A percentile compares a stretch with the other conserved stretches of the same genome.
These are phyloP conservation scores for Euclidia mi DNA, from an alignment of 2,888 invertebrate species.

Conservation along the genomic window DNA sequence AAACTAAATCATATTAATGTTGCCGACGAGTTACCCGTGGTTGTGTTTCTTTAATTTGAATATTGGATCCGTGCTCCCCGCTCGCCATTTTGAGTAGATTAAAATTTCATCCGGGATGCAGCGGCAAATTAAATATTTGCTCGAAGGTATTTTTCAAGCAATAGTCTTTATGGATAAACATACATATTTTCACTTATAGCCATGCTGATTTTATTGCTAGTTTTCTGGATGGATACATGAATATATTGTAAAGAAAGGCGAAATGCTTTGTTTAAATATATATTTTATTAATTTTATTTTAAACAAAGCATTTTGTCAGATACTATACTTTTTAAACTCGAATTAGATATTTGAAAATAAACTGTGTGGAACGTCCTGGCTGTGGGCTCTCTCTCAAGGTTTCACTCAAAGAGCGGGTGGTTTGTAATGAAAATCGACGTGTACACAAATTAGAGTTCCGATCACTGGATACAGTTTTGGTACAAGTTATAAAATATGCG, in stretches of 20 bases:
- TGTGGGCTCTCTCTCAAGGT: no score
- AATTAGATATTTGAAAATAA: conserved; percentile 65
- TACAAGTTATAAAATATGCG: conserved; percentile 36
- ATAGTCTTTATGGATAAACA: conserved; percentile 45
- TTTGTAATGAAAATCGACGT: conserved; percentile 81
- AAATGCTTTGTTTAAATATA: no score
- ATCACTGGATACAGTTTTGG: conserved; percentile 53
- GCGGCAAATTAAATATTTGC: conserved; percentile 59
- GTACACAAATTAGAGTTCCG: conserved; percentile 74
- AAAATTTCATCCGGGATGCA: conserved; percentile 64
- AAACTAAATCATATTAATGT: conserved; percentile 76
- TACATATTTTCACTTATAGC: conserved; percentile 36
- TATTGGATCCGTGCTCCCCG: conserved; percentile 62
- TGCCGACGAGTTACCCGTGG: conserved; percentile 55
- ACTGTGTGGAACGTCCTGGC: conserved; percentile 63
- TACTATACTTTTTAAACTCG: conserved; percentile 11
- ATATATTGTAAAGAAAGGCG: no score
- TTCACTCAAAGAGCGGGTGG: conserved; percentile 73
- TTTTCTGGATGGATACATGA: conserved; percentile 11
- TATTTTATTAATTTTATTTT: no score
- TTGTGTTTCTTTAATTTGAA: conserved; percentile 73
- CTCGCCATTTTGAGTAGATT: conserved; percentile 60
- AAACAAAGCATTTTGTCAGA: conserved; percentile 14
- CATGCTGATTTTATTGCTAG: conserved; percentile 25
- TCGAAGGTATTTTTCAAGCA: conserved; percentile 46